phyloP scores from a whole-genome alignment of 2,113 vertebrate genomes.

The Cyprinodon brontotheroides region DNA sequence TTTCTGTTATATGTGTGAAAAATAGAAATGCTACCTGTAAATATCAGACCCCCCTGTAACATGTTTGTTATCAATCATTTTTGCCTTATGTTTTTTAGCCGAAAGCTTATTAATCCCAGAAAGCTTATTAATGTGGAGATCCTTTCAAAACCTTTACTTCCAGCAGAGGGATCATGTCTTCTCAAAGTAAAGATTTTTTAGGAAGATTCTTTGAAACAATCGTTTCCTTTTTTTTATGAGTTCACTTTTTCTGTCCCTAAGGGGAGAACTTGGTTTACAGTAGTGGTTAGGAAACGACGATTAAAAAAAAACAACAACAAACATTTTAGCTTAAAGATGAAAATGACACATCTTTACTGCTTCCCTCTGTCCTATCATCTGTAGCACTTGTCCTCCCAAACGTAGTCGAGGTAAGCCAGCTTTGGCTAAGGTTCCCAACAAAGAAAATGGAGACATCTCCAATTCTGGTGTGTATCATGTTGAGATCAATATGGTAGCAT shows the following conservation, averaged over 20 bases:
- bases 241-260: not conserved
- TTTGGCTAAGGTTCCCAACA: constrained; percentile 86
- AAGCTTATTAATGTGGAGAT: too few relatives aligned
- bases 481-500: constrained; percentile 13
- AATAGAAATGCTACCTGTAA: too few relatives aligned
- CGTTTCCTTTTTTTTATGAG: not conserved
- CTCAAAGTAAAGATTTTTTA: not conserved
- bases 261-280: not conserved
- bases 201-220: not conserved
- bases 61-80: too few relatives aligned
- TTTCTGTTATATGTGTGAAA: too few relatives aligned
- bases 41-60: too few relatives aligned
- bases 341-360: not conserved
- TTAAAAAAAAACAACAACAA: not conserved
- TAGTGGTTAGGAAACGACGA: not conserved
- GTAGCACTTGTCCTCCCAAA: constrained; percentile 86
- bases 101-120: too few relatives aligned
- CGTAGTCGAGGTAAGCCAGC: constrained; percentile 93
- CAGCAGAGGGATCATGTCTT: not conserved
- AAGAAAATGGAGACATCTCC: constrained; percentile 83
- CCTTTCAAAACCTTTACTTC: not conserved
- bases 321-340: not conserved
- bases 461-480: constrained; percentile 83
- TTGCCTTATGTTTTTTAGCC: too few relatives aligned
- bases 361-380: constrained; percentile 16